Evolutionary conservation across 2,888 invertebrate species (phyloP).

Genomic region (Dicyrtomina minuta): DNA sequence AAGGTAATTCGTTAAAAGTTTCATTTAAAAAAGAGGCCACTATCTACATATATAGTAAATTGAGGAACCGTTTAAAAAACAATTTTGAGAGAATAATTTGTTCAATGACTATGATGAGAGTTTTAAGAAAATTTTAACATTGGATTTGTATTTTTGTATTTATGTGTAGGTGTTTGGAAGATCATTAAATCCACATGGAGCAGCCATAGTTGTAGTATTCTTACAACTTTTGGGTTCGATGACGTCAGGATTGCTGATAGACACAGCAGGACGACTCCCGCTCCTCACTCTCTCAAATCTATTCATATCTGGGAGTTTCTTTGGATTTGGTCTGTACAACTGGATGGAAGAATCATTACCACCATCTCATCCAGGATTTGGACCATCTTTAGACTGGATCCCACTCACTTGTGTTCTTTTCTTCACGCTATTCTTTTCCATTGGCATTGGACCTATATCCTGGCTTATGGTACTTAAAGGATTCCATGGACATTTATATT

Average conservation of each 20-base stretch:
- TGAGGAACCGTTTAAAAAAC: not conserved
- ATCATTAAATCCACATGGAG: constrained; percentile 74
- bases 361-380: constrained; percentile 54
- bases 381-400: constrained; percentile 67
- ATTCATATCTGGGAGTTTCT: constrained; percentile 81
- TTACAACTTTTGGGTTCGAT: constrained; percentile 83
- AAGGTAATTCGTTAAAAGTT: constrained; percentile 67
- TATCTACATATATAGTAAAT: too few species aligned
- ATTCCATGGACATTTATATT: not conserved
- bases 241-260: constrained; percentile 77
- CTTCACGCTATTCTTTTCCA: constrained; percentile 81
- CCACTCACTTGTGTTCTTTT: constrained; percentile 78
- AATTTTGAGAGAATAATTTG: not conserved
- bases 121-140: not conserved
- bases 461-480: constrained; percentile 65
- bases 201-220: constrained; percentile 80
- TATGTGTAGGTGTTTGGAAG: constrained; percentile 50
- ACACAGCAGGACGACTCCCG: constrained; percentile 80
- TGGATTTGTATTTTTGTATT: not conserved
- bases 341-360: constrained; percentile 73
- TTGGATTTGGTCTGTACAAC: constrained; percentile 79
- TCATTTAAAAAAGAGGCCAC: too few species aligned
- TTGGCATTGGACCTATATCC: constrained; percentile 84
- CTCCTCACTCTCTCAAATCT: constrained; percentile 79
- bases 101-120: not conserved